Evolutionary conservation across 2,113 vertebrate species (phyloP), one percentile per base, ranked within the genome.

Genomic region (Atherinomorus stipes): DNA sequence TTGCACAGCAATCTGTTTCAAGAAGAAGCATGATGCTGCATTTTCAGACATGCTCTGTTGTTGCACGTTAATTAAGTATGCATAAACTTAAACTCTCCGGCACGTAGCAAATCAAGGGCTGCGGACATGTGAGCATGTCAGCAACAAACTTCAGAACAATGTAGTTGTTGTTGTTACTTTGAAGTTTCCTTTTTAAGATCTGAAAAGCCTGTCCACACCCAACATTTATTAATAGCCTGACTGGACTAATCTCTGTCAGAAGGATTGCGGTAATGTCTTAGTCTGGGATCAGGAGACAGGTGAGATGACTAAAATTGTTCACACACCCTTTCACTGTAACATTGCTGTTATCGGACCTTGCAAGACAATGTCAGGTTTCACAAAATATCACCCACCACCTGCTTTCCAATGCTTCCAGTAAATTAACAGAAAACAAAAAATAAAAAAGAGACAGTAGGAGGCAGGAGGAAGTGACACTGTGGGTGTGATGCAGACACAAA

Each of bases 11-110:
- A 64, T 59, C 44, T 67, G 57, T 53, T 65, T 69, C 52, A 13
- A 11, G 42, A 42, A 38, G 18, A 4, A 59, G 22, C 62, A 37
- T 49, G 25, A 26, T 11, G 56, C 57, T 72, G 57, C 31, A 37
- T 70, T 37, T 49, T 15, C 22, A 31, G 64, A 22, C 31, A 7
- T 50, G 51, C 66, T 78, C 2, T 9, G 26, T 42, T 40, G 70
- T 64, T 25, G 34, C 23, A 37, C 38, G 56, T 6, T 76, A 59
- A 82, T 77, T 80, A 71, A 86, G 71, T 63, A 34, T 67, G 71
- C 28, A 65, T 80, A 57, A 77, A 44, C 28, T 31, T 31, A 31
- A 31, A 31, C 28, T 31, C 7, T 7, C 3, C 7, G 28, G 28
- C 7, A 7, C 28, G 10, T 40, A 40, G 37, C 12, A 25, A 6